These are phyloP conservation scores for Thymelicus lineola DNA, from an alignment of 2,888 invertebrate genomes.

Conservation along the genomic window DNA sequence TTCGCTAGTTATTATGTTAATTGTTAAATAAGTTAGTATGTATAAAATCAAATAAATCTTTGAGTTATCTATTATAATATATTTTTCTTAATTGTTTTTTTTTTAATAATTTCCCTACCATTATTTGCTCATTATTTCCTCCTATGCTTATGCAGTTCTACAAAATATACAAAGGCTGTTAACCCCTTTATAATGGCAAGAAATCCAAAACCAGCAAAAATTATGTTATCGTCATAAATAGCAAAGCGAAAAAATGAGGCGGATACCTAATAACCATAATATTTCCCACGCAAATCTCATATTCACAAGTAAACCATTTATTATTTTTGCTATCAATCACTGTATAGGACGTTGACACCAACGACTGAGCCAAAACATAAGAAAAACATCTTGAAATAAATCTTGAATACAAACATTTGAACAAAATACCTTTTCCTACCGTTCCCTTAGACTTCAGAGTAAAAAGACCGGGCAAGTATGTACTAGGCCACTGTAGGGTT, in stretches of 20 bases:
- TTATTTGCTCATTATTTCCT: too few species aligned
- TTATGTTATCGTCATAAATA: not conserved
- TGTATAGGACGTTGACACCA: not conserved
- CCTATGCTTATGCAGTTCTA: too few species aligned
- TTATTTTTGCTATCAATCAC: slow-evolving; percentile 34
- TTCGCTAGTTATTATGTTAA: too few species aligned
- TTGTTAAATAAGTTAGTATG: too few species aligned
- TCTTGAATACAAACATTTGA: slow-evolving; percentile 16
- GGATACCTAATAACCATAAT: not conserved
- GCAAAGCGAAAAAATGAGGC: not conserved
- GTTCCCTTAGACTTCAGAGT: too few species aligned
- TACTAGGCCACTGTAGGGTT: too few species aligned
- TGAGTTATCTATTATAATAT: too few species aligned
- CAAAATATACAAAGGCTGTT: not conserved
- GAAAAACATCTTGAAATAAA: slow-evolving; percentile 16
- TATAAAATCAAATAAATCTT: too few species aligned
- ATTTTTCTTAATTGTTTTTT: too few species aligned
- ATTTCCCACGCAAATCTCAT: slow-evolving; percentile 24
- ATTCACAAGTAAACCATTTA: slow-evolving; percentile 29
- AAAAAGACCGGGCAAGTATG: too few species aligned
- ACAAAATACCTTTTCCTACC: slow-evolving; percentile 8
- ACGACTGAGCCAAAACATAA: slow-evolving; percentile 16
- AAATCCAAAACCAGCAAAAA: not conserved
- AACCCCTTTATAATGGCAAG: not conserved
- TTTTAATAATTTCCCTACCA: too few species aligned